A percentile compares a stretch with the other conserved stretches of the same genome.
Conservation (phyloP, 1,140 invertebrate species). For the Lineus longissimus region DNA sequence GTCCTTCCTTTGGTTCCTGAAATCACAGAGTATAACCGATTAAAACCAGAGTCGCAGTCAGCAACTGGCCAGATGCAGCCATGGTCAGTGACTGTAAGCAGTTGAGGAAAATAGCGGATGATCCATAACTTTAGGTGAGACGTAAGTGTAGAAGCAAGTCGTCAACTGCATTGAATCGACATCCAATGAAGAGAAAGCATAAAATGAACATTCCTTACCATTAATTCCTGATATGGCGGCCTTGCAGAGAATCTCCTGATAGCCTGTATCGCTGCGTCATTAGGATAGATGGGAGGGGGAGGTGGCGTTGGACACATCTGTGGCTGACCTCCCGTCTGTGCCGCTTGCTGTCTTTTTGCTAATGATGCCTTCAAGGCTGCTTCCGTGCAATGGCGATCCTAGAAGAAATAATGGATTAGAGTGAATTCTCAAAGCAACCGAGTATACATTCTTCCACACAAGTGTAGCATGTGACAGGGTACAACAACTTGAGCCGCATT, state of each 20-base stretch:
- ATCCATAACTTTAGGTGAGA: too few species aligned
- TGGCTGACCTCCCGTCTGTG: slow-evolving; percentile 19
- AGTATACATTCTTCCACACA: too few species aligned
- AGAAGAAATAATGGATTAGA: slow-evolving; percentile 14
- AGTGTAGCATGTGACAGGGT: too few species aligned
- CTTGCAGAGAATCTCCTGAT: slow-evolving; percentile 42
- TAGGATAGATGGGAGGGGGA: slow-evolving; percentile 37
- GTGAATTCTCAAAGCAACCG: neutral
- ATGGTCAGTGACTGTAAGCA: too few species aligned
- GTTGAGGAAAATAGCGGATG: too few species aligned
- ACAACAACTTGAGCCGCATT: too few species aligned
- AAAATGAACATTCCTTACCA: too few species aligned
- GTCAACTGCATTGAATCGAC: too few species aligned
- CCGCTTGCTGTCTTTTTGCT: slow-evolving; percentile 27
- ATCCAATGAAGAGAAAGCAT: too few species aligned
- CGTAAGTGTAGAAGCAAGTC: too few species aligned
- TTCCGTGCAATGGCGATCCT: slow-evolving; percentile 50
- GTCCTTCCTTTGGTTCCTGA: slow-evolving; percentile 95
- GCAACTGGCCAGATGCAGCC: too few species aligned
- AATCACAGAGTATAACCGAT: slow-evolving; percentile 31
- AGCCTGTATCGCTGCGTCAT: slow-evolving; percentile 50
- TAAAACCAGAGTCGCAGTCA: too few species aligned
- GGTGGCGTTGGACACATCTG: slow-evolving; percentile 19
- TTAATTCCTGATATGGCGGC: slow-evolving; percentile 42
- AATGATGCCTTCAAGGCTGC: slow-evolving; percentile 33